These are phyloP conservation scores for Apis dorsata DNA, from an alignment of 1,140 invertebrate genomes.

Conservation along the genomic window DNA sequence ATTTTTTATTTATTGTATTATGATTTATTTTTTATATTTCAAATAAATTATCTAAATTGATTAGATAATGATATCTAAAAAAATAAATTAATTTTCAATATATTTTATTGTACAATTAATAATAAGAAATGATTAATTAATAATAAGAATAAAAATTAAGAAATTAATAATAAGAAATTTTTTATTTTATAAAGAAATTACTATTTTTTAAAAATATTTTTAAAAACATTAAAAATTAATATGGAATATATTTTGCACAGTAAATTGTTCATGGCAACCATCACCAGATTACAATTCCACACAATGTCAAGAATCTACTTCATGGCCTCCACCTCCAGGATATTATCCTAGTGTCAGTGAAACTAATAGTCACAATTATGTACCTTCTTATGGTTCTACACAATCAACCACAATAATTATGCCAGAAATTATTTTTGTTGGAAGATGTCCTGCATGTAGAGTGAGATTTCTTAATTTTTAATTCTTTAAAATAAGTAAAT, in stretches of 20 bases:
- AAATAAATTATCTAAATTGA: constrained; percentile 5
- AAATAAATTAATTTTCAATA: not conserved
- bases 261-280: constrained; percentile 67
- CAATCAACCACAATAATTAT: constrained; percentile 73
- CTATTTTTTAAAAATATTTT: not conserved
- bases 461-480: constrained; percentile 74
- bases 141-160: too few relatives aligned
- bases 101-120: too few relatives aligned
- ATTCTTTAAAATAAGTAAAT: not conserved
- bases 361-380: constrained; percentile 64
- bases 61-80: not conserved
- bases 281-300: constrained; percentile 75
- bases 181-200: constrained; percentile 1
- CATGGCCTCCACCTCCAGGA: constrained; percentile 75
- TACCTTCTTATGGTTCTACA: constrained; percentile 80
- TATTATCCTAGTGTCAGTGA: constrained; percentile 70
- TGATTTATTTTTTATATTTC: not conserved
- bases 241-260: constrained; percentile 47
- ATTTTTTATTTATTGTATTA: not conserved
- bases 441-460: constrained; percentile 90
- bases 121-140: too few relatives aligned
- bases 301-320: constrained; percentile 1
- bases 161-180: too few relatives aligned
- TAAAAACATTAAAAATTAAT: not conserved
- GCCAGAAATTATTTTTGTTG: constrained; percentile 86